A percentile compares a stretch with the other conserved stretches of the same genome.
phyloP scores from a whole-genome alignment of 2,797 vertebrate genomes.

The Enteromius radiatus region DNA sequence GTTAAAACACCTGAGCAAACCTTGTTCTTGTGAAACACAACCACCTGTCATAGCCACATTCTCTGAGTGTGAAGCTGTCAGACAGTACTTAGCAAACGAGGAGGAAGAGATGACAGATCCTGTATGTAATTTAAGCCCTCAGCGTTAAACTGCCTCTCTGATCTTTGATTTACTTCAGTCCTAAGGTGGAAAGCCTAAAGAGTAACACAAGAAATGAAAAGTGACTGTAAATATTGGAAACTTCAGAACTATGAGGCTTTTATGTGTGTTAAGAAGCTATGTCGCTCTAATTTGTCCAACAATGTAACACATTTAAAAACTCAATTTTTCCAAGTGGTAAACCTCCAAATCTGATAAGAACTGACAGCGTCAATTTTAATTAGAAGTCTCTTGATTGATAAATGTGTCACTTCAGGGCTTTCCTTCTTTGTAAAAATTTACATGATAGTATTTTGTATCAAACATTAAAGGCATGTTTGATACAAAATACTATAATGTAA shows the following conservation, averaged over 20 bases:
- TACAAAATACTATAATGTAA: no score
- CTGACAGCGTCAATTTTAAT: neutral
- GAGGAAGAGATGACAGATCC: conserved; percentile 36
- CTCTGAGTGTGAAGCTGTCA: conserved; percentile 32
- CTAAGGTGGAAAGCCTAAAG: conserved; percentile 4
- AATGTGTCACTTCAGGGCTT: neutral
- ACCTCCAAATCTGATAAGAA: conserved; percentile 4
- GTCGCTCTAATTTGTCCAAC: conserved; percentile 8
- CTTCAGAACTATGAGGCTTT: conserved; percentile 12
- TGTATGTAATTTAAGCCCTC: conserved; percentile 40
- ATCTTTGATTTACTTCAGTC: conserved; percentile 31
- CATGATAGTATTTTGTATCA: neutral
- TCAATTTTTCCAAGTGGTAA: neutral
- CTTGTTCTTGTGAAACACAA: conserved; percentile 42
- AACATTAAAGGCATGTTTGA: no score
- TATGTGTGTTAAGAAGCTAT: neutral
- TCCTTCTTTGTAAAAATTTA: neutral
- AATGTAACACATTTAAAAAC: neutral
- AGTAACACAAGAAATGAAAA: conserved; percentile 33
- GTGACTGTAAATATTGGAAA: conserved; percentile 32
- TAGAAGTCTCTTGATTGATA: neutral
- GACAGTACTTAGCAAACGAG: conserved; percentile 38
- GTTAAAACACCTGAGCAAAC: conserved; percentile 58
- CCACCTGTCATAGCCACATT: conserved; percentile 44
- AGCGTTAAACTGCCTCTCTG: conserved; percentile 15